Evolutionary conservation across 2,113 vertebrate species (phyloP).

Genomic region (Poeciliopsis turrubarensis): DNA sequence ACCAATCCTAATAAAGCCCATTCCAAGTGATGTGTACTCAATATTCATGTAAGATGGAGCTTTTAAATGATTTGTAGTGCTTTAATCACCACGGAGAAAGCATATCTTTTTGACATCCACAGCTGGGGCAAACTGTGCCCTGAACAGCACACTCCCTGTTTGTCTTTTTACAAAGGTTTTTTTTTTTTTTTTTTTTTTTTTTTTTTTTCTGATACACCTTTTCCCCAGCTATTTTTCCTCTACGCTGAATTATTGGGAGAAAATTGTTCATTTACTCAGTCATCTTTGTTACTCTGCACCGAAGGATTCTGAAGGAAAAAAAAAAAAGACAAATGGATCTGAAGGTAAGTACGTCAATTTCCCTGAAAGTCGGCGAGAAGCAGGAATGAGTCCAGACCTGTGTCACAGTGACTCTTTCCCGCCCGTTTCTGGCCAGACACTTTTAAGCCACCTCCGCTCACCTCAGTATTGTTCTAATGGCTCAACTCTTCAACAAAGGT

Average conservation of each 20-base stretch:
- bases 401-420: slow-evolving; percentile 8
- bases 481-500: slow-evolving; percentile 36
- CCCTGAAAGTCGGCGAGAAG: neutral
- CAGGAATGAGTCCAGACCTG: neutral
- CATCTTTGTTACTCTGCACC: neutral
- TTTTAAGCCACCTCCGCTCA: slow-evolving; percentile 25
- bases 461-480: slow-evolving; percentile 34
- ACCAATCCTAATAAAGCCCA: too few species aligned
- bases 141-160: neutral
- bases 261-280: neutral
- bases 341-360: neutral
- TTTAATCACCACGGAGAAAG: too few species aligned
- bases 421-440: slow-evolving; percentile 6
- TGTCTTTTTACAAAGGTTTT: neutral
- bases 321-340: neutral
- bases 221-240: neutral
- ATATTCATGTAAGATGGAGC: neutral
- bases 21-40: too few species aligned
- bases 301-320: neutral
- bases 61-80: neutral
- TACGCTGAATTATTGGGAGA: neutral
- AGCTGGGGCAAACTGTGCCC: neutral
- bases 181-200: neutral
- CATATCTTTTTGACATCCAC: neutral
- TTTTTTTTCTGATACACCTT: neutral